Percentiles rank a stretch among this genome's conserved stretches.
phyloP scores from a whole-genome alignment of 2,797 vertebrate genomes.

The Onychomys arenicola region DNA sequence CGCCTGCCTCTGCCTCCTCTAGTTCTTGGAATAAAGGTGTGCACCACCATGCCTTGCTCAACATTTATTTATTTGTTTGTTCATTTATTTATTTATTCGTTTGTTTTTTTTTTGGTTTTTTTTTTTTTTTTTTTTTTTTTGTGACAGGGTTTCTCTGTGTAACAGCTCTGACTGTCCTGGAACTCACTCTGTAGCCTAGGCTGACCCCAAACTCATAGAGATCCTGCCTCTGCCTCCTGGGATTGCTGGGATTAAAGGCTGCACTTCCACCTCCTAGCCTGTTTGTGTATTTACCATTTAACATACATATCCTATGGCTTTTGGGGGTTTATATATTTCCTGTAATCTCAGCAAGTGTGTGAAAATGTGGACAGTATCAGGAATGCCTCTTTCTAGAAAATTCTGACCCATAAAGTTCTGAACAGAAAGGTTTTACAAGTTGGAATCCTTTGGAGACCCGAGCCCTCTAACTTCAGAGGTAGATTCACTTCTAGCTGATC shows the following conservation, averaged over 20 bases:
- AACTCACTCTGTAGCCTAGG: background rate
- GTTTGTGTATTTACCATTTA: background rate
- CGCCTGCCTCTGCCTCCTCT: background rate
- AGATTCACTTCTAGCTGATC: background rate
- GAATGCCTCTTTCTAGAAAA: background rate
- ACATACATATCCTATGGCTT: background rate
- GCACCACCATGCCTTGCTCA: too few relatives aligned
- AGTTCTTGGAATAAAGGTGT: background rate
- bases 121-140: too few relatives aligned
- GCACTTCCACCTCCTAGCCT: background rate
- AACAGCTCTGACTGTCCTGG: too few relatives aligned
- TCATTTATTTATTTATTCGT: background rate
- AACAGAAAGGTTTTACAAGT: background rate
- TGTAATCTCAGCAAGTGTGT: background rate
- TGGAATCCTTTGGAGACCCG: background rate
- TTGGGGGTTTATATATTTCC: background rate
- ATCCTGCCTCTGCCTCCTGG: background rate
- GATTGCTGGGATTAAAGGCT: background rate
- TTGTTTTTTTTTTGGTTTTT: too few relatives aligned
- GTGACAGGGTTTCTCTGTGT: background rate
- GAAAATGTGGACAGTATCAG: background rate
- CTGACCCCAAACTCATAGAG: background rate
- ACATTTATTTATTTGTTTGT: background rate
- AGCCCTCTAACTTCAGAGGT: background rate
- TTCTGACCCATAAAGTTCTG: background rate